Evolutionary conservation across 2,113 vertebrate species (phyloP).

Genomic region (Procavia capensis): DNA sequence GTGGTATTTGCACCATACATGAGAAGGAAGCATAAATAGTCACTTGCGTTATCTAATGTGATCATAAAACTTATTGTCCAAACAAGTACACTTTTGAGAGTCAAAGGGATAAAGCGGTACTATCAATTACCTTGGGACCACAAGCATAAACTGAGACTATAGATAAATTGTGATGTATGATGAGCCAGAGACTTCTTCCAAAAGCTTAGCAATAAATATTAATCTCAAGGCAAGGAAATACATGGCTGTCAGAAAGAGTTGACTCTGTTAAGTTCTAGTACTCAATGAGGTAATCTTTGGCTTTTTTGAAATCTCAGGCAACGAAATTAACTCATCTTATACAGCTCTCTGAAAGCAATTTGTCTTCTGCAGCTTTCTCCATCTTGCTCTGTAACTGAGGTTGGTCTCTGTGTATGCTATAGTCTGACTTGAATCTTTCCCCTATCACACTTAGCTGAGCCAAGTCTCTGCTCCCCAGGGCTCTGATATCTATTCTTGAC

Average conservation of each 20-base stretch:
- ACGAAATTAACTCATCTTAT: not conserved
- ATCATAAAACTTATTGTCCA: not conserved
- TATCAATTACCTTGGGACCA: not conserved
- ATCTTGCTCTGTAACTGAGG: not conserved
- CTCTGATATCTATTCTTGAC: not conserved
- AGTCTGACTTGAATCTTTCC: not conserved
- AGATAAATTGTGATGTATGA: not conserved
- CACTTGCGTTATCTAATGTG: not conserved
- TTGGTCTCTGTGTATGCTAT: not conserved
- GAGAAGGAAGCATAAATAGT: not conserved
- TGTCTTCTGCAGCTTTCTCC: not conserved
- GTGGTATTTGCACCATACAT: not conserved
- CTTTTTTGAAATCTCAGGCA: not conserved
- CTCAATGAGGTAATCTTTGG: not conserved
- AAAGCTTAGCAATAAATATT: not conserved
- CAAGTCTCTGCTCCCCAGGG: not conserved
- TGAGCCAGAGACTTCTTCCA: not conserved
- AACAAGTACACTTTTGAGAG: not conserved
- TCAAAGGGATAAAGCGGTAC: not conserved
- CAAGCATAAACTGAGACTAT: not conserved
- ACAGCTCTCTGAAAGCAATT: not conserved
- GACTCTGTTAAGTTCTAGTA: not conserved
- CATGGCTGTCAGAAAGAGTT: not conserved
- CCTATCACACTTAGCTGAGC: not conserved
- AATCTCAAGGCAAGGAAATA: not conserved